A percentile compares a stretch with the other conserved stretches of the same genome.
phyloP scores from a whole-genome alignment of 2,888 invertebrate species.

The Lepetodrilus schrolli region DNA sequence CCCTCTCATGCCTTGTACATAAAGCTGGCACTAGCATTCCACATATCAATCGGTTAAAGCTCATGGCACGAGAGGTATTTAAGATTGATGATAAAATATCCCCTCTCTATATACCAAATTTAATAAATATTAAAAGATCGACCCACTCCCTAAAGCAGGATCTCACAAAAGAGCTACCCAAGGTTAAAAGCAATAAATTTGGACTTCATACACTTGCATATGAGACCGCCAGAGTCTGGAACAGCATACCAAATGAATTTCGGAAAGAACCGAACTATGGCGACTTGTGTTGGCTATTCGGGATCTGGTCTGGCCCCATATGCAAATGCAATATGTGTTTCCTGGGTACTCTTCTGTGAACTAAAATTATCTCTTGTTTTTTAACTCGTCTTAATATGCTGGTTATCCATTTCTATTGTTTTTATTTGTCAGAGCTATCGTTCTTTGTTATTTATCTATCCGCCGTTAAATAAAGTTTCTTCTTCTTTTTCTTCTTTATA shows the following conservation, averaged over 20 bases:
- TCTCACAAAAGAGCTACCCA: neutral
- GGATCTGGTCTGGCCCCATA: too few species aligned
- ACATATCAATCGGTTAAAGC: neutral
- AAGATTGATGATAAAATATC: neutral
- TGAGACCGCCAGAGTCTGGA: neutral
- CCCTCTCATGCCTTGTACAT: neutral
- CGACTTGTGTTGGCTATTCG: too few species aligned
- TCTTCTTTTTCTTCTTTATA: too few species aligned
- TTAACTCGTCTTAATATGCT: too few species aligned
- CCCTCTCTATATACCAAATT: neutral
- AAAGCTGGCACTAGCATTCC: neutral
- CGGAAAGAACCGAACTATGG: too few species aligned
- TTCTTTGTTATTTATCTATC: too few species aligned
- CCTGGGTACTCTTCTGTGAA: too few species aligned
- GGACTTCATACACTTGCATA: neutral
- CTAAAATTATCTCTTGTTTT: too few species aligned
- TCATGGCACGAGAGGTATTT: neutral
- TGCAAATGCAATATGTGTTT: too few species aligned
- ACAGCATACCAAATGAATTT: neutral
- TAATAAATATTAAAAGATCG: neutral
- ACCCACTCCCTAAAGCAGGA: neutral
- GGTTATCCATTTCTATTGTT: too few species aligned
- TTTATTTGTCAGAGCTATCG: too few species aligned
- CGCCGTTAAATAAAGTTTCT: too few species aligned
- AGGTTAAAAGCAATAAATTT: neutral